phyloP scores from a whole-genome alignment of 1,140 invertebrate genomes.

The Magallana ariakensis region DNA sequence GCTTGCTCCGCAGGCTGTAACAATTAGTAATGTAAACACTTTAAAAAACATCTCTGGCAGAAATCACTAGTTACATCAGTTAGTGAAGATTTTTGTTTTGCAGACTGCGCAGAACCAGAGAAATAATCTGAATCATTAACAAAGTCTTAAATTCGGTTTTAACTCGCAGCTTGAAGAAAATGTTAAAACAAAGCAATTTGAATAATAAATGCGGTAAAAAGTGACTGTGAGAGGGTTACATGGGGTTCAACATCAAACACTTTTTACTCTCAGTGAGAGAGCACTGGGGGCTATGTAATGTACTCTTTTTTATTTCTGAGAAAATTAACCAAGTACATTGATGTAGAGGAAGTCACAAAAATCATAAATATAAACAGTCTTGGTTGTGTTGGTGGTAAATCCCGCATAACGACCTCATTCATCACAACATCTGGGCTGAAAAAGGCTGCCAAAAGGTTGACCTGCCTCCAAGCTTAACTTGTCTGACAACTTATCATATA shows the following conservation, averaged over 20 bases:
- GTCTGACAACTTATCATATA: not conserved
- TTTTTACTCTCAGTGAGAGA: not conserved
- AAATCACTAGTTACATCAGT: too few species aligned
- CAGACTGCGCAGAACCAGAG: not conserved
- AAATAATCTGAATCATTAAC: not conserved
- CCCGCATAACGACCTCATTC: not conserved
- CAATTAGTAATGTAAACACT: too few species aligned
- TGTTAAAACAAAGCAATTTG: conserved; percentile 2
- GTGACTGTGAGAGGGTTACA: conserved; percentile 2
- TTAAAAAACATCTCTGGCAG: too few species aligned
- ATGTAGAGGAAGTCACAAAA: too few species aligned
- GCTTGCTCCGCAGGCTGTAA: too few species aligned
- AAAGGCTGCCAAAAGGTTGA: not conserved
- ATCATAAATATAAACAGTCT: too few species aligned
- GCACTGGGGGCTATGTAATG: not conserved
- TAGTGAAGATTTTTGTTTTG: too few species aligned
- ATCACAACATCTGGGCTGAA: conserved; percentile 3
- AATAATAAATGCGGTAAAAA: not conserved
- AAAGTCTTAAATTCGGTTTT: not conserved
- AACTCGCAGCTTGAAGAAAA: conserved; percentile 11
- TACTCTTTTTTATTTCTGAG: not conserved
- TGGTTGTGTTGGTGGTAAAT: not conserved
- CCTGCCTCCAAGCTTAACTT: not conserved
- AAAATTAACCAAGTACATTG: not conserved
- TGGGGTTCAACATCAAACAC: conserved; percentile 12